Base-by-base conservation (phyloP, 2,888 invertebrate genomes). In the Anthophora plumipes region DNA sequence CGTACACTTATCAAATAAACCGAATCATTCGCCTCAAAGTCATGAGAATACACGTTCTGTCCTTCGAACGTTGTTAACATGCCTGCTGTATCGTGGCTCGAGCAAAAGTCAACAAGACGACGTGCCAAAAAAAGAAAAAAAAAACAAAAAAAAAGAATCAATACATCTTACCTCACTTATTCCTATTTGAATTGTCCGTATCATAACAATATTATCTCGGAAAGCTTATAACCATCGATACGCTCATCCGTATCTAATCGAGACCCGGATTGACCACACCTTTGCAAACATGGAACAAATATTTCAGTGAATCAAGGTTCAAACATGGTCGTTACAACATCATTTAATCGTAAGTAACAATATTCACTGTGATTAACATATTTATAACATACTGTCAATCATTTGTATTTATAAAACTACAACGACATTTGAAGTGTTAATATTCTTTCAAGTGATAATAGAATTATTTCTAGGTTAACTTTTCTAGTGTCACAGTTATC, bases 171-270 rank as follows among this genome's bases (percentile, higher is more conserved):
- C 37, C 20, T 46, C 68, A 25, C 46, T 63, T 63, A 61, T 54
- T 22, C 12, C 48, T 55, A 61, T 57, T 48, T 63, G 14, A 50
- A 59, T 61, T 59, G 14, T 66, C 14, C 43, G 31, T 60, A 43
- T 54, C 69, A 20, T 61, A 22, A 43, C 54, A 60, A 71, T 71
- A 54, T 71, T 63, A 31, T 63, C 31, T 25, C 17, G 6, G 12
- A 8, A 25, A 41, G 25, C 20, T 61, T 70, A 41, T 52, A 52
- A n/a, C 17, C 52, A 17, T 37, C 41, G 71, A 71, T 71, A 54
- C n/a, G 12, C 31, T 63, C 31, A n/a, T 50, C 17, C 25, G 9
- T 71, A 71, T 71, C 71, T 71, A 54, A 71, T 71, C 71, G 3
- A 31, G 20, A n/a, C n/a, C 63, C 52, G 6, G 20, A 70, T 20